Evolutionary conservation across 2,888 invertebrate species (phyloP), one percentile per base, ranked within the genome.

Genomic region (Chrysolina haemoptera): DNA sequence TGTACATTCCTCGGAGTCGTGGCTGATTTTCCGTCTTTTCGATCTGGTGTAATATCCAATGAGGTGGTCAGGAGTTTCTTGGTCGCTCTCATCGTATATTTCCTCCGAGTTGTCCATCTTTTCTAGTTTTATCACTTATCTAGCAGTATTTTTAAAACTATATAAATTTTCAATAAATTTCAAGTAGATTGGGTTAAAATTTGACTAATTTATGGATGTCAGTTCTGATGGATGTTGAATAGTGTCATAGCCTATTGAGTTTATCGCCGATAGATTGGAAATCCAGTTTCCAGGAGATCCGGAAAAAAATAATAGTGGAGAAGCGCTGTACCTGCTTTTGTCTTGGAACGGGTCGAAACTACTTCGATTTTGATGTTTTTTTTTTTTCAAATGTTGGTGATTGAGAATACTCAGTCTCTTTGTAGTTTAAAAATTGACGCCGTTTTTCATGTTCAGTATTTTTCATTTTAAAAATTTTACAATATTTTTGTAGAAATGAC

Each of bases 1-100:
- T 2, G 75, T 75, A 68, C 75, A 77, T 46, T 80, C 79, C 48
- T 82, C 82, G 16, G 73, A 63, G 46, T 82, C 79, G 62, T 79
- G 77, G 35, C 78, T 77, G 41, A 82, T 70, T 78, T 80, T 82
- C 66, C 81, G 78, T 70, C 74, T 78, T 71, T 81, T 82, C 70
- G 74, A 80, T 75, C 84, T 78, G 0, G 83, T 79, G 65, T 79
- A 81, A 46, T 83, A 84, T 35, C 80, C 81, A 20, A 70, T 27
- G 48, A 27, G 27, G 0, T 11, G 59, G 48, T 62, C 65, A 43
- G 50, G 14, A 10, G 53, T 22, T 40, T 80, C 78, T 62, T 76
- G 74, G 67, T 82, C 82, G 63, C 77, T 81, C 55, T 84, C 82
- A 18, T 83, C 79, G 62, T 79, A 82, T n/a, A 81, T 80, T 77